Evolutionary conservation across 2,888 invertebrate species (phyloP).

Genomic region (Cephalotes varians): DNA sequence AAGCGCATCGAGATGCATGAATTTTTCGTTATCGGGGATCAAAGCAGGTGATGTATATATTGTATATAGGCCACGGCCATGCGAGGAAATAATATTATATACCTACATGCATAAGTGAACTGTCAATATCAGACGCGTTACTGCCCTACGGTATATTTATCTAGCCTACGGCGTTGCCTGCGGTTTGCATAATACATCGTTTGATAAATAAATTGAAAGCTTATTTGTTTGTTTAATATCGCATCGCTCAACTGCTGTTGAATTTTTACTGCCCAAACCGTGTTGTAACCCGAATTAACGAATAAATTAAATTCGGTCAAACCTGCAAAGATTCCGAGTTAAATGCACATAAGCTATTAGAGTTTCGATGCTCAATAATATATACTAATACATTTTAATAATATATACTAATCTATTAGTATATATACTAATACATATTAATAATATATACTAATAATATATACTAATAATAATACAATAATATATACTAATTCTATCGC

Average conservation of each 20-base stretch:
- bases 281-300: background rate
- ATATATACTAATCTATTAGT: too few species aligned
- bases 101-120: conserved; percentile 3
- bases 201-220: conserved; percentile 29
- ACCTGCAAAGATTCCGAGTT: background rate
- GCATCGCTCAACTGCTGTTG: background rate
- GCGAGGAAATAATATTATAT: conserved; percentile 25
- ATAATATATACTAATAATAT: too few species aligned
- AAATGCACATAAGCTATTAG: background rate
- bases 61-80: conserved; percentile 15
- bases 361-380: background rate
- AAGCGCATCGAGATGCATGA: background rate
- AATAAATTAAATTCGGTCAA: background rate
- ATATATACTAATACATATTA: too few species aligned
- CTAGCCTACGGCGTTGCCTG: background rate
- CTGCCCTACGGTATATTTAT: conserved; percentile 22
- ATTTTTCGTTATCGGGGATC: background rate
- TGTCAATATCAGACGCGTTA: conserved; percentile 34
- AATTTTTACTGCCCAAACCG: background rate
- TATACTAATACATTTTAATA: too few species aligned
- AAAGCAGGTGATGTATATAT: background rate
- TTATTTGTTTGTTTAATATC: conserved; percentile 22
- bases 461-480: too few species aligned
- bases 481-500: background rate
- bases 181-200: conserved; percentile 37